Percentiles rank a stretch among this genome's conserved stretches.
phyloP scores from a whole-genome alignment of 2,113 vertebrate genomes.

The Eubucco bourcierii region DNA sequence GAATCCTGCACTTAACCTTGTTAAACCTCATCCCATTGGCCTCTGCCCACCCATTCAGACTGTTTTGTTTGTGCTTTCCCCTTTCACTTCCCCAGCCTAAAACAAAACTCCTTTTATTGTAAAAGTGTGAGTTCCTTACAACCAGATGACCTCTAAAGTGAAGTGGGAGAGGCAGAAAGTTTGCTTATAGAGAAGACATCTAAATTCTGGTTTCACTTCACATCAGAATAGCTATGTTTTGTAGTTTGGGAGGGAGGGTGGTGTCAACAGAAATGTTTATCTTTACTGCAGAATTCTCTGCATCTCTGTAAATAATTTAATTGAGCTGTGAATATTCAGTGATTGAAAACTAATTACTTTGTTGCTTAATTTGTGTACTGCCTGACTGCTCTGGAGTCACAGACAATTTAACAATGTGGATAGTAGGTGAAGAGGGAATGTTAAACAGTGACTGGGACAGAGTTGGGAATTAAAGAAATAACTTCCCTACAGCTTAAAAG shows the following conservation, averaged over 20 bases:
- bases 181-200: neutral
- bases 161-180: neutral
- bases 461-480: slow-evolving; percentile 13
- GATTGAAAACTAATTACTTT: slow-evolving; percentile 80
- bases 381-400: slow-evolving; percentile 73
- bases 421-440: slow-evolving; percentile 67
- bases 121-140: slow-evolving; percentile 28
- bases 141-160: slow-evolving; percentile 28
- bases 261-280: slow-evolving; percentile 64
- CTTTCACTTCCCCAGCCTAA: neutral
- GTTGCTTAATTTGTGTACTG: slow-evolving; percentile 76
- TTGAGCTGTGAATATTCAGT: slow-evolving; percentile 80
- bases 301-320: slow-evolving; percentile 80
- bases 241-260: slow-evolving; percentile 29
- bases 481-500: neutral
- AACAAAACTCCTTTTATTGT: neutral
- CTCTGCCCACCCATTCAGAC: no score
- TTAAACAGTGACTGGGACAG: slow-evolving; percentile 61
- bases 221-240: slow-evolving; percentile 57
- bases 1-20: no score
- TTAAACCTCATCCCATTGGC: no score
- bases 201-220: slow-evolving; percentile 64
- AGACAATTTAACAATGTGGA: slow-evolving; percentile 76
- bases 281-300: slow-evolving; percentile 48
- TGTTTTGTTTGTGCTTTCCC: neutral